Evolutionary conservation across 2,888 invertebrate species (phyloP).

Genomic region (Fragum sueziense): DNA sequence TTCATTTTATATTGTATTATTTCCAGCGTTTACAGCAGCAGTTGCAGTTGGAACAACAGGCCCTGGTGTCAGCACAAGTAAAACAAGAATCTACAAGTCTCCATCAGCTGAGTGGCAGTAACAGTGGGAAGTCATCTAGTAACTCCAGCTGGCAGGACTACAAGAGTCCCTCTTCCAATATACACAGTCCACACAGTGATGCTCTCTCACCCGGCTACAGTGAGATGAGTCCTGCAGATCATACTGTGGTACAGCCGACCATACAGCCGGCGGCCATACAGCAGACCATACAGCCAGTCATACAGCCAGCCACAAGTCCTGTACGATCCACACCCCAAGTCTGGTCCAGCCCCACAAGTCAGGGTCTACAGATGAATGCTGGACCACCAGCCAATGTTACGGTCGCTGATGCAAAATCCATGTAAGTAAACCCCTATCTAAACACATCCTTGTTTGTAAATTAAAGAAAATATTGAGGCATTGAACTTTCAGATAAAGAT

Average conservation of each 20-base stretch:
- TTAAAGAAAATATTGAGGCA: too few species aligned
- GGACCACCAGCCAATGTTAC: slow-evolving; percentile 49
- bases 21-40: slow-evolving; percentile 83
- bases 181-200: slow-evolving; percentile 52
- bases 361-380: slow-evolving; percentile 12
- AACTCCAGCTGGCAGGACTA: slow-evolving; percentile 40
- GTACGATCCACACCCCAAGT: slow-evolving; percentile 38
- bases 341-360: slow-evolving; percentile 48
- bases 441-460: too few species aligned
- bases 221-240: slow-evolving; percentile 38
- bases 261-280: too few species aligned
- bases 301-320: slow-evolving; percentile 44
- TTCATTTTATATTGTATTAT: too few species aligned
- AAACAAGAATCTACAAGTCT: slow-evolving; percentile 53
- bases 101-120: slow-evolving; percentile 48
- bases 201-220: slow-evolving; percentile 46
- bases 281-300: too few species aligned
- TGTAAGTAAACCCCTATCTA: slow-evolving; percentile 39
- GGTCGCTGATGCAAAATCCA: slow-evolving; percentile 46
- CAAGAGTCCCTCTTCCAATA: slow-evolving; percentile 33
- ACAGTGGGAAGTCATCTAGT: slow-evolving; percentile 23
- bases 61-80: slow-evolving; percentile 44
- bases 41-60: slow-evolving; percentile 60
- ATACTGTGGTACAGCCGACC: too few species aligned
- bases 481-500: too few species aligned